Percentiles rank a stretch among this genome's conserved stretches.
Evolutionary conservation across 2,113 vertebrate species (phyloP).

Genomic region (Engystomops pustulosus): DNA sequence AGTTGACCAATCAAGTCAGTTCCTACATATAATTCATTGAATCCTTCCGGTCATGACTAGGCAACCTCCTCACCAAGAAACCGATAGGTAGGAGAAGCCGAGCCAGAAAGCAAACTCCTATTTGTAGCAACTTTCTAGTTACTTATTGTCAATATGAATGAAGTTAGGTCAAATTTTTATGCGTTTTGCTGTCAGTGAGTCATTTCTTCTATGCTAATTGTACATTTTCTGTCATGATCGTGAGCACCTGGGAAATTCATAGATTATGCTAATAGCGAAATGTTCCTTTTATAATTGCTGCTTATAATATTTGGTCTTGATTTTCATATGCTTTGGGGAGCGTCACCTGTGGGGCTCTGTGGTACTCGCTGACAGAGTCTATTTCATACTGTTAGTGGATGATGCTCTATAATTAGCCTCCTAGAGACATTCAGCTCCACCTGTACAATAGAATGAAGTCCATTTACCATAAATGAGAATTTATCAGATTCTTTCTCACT

Average conservation of each 20-base stretch:
- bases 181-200: not conserved
- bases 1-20: too few species aligned
- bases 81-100: too few species aligned
- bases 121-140: not conserved
- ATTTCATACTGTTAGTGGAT: constrained; percentile 5
- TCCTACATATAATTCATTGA: too few species aligned
- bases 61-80: too few species aligned
- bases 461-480: not conserved
- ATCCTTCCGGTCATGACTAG: too few species aligned
- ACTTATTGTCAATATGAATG: not conserved
- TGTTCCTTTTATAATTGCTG: constrained; percentile 27
- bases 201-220: not conserved
- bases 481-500: not conserved
- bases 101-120: too few species aligned
- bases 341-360: not conserved
- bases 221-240: not conserved
- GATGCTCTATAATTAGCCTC: constrained; percentile 29
- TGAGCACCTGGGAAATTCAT: not conserved
- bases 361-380: constrained; percentile 15
- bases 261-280: constrained; percentile 25
- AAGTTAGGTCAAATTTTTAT: not conserved
- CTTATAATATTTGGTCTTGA: constrained; percentile 24
- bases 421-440: not conserved
- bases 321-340: not conserved
- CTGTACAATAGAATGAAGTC: not conserved